Evolutionary conservation across 2,888 invertebrate genomes (phyloP).

Genomic region (Resseliella maxima): DNA sequence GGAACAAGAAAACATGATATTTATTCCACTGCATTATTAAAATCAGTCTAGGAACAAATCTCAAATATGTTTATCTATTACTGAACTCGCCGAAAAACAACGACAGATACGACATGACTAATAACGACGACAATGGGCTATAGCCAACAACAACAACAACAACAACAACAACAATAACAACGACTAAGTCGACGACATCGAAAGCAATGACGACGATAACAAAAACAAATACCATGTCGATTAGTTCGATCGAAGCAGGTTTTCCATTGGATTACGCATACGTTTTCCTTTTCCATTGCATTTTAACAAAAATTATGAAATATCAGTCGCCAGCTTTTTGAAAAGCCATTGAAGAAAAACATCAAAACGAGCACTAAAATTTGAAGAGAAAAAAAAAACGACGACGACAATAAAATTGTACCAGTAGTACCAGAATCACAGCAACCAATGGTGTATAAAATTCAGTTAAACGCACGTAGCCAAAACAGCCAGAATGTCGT

Average conservation of each 20-base stretch:
- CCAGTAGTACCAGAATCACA: not conserved
- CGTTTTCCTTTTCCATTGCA: not conserved
- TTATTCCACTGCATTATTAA: not conserved
- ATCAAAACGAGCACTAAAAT: not conserved
- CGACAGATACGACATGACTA: too few species aligned
- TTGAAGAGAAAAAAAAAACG: too few species aligned
- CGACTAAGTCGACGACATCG: too few species aligned
- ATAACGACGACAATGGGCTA: too few species aligned
- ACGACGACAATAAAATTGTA: not conserved
- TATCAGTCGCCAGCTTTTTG: not conserved
- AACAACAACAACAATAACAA: too few species aligned
- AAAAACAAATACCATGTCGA: not conserved
- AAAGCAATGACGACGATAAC: not conserved
- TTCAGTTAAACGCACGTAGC: not conserved
- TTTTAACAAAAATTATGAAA: slow-evolving; percentile 18
- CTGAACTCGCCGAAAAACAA: not conserved
- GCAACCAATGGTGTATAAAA: not conserved
- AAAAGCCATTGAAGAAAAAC: not conserved
- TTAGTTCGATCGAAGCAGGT: not conserved
- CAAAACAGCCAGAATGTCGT: not conserved
- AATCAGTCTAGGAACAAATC: not conserved
- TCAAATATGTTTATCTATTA: not conserved
- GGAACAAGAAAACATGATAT: slow-evolving; percentile 4
- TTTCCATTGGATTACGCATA: not conserved
- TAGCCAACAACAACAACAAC: too few species aligned